Evolutionary conservation across 2,888 invertebrate species (phyloP), one percentile per base, ranked within the genome.

Genomic region (Limulus polyphemus): DNA sequence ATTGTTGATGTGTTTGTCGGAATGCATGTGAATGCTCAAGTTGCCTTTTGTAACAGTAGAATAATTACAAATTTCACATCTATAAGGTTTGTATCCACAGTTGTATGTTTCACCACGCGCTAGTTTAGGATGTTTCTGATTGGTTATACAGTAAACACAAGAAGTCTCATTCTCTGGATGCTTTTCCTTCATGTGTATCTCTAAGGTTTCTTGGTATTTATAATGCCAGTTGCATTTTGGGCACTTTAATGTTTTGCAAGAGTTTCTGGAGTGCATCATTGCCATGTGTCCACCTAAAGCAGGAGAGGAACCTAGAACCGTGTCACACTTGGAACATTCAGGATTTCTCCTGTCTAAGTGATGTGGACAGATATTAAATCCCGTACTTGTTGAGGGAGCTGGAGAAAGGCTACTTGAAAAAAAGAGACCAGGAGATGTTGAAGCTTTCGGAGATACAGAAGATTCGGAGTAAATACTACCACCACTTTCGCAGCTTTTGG

Each of bases 191-290:
- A 99, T 98, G 77, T 99, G 99, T 73, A 99, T 99, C 80, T 99
- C 99, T 71, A 99, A 81, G 2, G 99, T 99, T 79, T 99, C 99
- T 79, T 99, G 98, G 77, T 99, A 99, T 80, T 99, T 99, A 80
- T 99, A 99, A 80, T 99, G 99, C 99, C 99, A 99, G 79, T 99
- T 99, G 78, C 99, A 99, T 79, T 98, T 98, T 11, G 99, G 99
- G 80, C 99, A 99, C 80, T 99, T 99, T 59, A 99, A 81, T 16
- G 98, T 98, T 81, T 99, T 99, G 78, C 97, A 97, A 57, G 95
- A 95, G 79, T 99, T 99, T 68, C 98, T 83, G 73, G 95, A 94
- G 77, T 95, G 94, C 81, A 93, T 91, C 68, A 88, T 89, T 55
- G 78, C 77, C 75, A 79, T 77, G 69, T 77, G 76, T 61, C 81